Evolutionary conservation across 1,140 invertebrate genomes (phyloP).

Genomic region (Anagrus nilaparvatae): DNA sequence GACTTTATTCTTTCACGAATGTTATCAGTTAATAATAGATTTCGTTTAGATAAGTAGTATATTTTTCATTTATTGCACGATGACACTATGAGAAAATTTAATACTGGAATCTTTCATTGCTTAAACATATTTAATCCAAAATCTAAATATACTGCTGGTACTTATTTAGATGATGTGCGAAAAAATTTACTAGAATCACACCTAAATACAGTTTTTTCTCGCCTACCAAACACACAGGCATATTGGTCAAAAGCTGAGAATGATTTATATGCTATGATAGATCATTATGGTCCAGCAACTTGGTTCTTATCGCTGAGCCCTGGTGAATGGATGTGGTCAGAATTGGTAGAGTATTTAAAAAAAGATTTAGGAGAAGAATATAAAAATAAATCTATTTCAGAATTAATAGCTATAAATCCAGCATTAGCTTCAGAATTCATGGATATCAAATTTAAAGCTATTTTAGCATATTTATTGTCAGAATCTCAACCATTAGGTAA

Average conservation of each 20-base stretch:
- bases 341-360: slow-evolving; percentile 25
- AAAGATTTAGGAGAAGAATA: slow-evolving; percentile 20
- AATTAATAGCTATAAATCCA: slow-evolving; percentile 22
- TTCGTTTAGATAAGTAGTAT: slow-evolving; percentile 24
- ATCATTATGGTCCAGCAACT: slow-evolving; percentile 29
- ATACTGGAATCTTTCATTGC: slow-evolving; percentile 24
- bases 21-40: slow-evolving; percentile 21
- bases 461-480: slow-evolving; percentile 26
- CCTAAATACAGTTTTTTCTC: slow-evolving; percentile 21
- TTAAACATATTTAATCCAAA: slow-evolving; percentile 21
- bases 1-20: slow-evolving; percentile 22
- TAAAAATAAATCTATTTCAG: slow-evolving; percentile 12
- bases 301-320: slow-evolving; percentile 35
- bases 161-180: slow-evolving; percentile 21
- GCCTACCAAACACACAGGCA: slow-evolving; percentile 21
- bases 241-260: slow-evolving; percentile 21
- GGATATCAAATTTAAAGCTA: slow-evolving; percentile 27
- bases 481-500: slow-evolving; percentile 21
- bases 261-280: slow-evolving; percentile 22
- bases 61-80: slow-evolving; percentile 24
- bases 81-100: slow-evolving; percentile 21
- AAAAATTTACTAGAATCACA: slow-evolving; percentile 19
- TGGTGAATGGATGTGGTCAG: slow-evolving; percentile 28
- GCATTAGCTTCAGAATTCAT: slow-evolving; percentile 25
- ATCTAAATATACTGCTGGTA: slow-evolving; percentile 18